Percentiles rank a stretch among this genome's conserved stretches.
These are phyloP conservation scores for Nomada hirtipes DNA, from an alignment of 2,888 invertebrate species.

Conservation along the genomic window DNA sequence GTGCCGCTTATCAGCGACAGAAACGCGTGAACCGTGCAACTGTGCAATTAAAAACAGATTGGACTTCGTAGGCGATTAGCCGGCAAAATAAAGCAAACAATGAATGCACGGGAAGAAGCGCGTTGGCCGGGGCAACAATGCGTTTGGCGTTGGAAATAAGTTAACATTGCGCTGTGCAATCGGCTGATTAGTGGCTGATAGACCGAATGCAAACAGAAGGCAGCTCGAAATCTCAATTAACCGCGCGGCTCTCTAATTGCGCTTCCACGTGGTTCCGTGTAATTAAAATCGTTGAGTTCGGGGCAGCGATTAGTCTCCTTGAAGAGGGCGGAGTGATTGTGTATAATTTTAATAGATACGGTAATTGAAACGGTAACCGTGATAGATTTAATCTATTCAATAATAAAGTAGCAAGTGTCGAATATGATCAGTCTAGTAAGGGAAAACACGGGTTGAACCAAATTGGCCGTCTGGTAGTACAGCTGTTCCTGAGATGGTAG, in stretches of 20 bases:
- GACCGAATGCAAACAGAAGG: conserved; percentile 41
- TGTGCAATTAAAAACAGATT: conserved; percentile 71
- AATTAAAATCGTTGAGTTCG: conserved; percentile 51
- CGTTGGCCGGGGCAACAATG: conserved; percentile 25
- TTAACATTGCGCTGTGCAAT: conserved; percentile 4
- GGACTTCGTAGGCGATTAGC: conserved; percentile 57
- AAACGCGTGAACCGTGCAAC: conserved; percentile 16
- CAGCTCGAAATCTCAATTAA: conserved; percentile 58
- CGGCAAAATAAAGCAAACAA: conserved; percentile 27
- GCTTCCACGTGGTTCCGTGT: conserved; percentile 47
- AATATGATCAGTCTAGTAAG: no score
- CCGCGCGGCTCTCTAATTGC: conserved; percentile 55
- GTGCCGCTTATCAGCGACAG: conserved; percentile 59
- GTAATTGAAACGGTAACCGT: background rate
- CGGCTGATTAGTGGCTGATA: conserved; percentile 52
- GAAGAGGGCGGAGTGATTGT: conserved; percentile 1
- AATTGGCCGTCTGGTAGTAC: no score
- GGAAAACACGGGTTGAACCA: no score
- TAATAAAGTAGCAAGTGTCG: no score
- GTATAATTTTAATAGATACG: conserved; percentile 4
- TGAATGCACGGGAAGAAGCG: conserved; percentile 5
- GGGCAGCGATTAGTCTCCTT: conserved; percentile 40
- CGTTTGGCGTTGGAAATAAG: conserved; percentile 14
- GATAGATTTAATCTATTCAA: no score
- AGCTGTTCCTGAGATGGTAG: no score